phyloP scores from a whole-genome alignment of 2,113 vertebrate species.

The Montifringilla adamsi region DNA sequence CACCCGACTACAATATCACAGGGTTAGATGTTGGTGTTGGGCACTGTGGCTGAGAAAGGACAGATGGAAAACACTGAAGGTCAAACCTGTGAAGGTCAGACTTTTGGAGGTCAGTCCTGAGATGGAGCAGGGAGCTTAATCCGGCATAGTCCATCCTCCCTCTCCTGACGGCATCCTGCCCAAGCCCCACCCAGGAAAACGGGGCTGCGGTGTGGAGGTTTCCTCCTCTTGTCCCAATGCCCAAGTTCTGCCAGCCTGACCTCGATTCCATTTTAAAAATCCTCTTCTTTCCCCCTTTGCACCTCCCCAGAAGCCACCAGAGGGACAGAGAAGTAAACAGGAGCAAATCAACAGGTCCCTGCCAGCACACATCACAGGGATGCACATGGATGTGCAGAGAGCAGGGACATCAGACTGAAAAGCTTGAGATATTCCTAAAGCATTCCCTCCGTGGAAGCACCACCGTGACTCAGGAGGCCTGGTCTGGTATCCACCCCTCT shows the following conservation, averaged over 20 bases:
- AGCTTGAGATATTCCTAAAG: neutral
- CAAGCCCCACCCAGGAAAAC: slow-evolving; percentile 40
- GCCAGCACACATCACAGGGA: neutral
- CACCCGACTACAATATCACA: neutral
- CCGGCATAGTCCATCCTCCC: neutral
- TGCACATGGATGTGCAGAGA: neutral
- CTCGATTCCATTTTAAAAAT: neutral
- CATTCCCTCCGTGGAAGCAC: neutral
- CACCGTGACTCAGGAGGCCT: neutral
- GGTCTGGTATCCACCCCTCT: neutral
- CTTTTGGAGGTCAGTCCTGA: neutral
- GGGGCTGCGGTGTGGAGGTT: rapidly evolving
- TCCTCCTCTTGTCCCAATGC: neutral
- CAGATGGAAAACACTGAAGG: neutral
- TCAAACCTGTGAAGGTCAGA: slow-evolving; percentile 50
- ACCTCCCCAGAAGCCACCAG: neutral
- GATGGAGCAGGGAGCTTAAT: neutral
- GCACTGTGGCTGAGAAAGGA: neutral
- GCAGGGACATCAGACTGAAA: neutral
- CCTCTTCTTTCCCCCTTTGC: neutral
- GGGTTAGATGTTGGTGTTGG: neutral
- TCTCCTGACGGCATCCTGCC: slow-evolving; percentile 30
- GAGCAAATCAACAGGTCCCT: slow-evolving; percentile 28
- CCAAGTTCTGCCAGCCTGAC: neutral
- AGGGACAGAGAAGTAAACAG: neutral